phyloP scores from a whole-genome alignment of 2,888 invertebrate genomes.

The Ochlodes sylvanus region DNA sequence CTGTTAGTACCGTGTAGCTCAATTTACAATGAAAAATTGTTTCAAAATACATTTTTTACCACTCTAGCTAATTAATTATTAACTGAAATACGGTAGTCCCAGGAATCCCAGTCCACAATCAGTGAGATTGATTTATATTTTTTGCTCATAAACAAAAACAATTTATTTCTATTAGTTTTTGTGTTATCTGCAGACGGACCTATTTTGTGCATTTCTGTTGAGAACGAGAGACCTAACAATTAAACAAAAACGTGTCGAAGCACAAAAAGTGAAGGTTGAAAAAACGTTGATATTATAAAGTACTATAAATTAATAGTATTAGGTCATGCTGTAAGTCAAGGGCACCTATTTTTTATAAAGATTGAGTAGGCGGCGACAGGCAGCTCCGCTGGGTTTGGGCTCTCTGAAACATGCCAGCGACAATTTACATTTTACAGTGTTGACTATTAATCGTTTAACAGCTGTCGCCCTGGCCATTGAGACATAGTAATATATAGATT shows the following conservation, averaged over 20 bases:
- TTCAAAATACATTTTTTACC: no score
- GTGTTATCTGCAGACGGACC: background rate
- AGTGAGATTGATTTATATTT: background rate
- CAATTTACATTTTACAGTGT: no score
- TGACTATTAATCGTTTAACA: background rate
- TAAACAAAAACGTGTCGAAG: constrained; percentile 19
- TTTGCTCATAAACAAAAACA: background rate
- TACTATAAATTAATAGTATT: constrained; percentile 29
- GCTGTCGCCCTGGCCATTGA: background rate
- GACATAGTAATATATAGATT: background rate
- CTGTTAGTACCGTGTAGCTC: no score
- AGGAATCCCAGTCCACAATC: background rate
- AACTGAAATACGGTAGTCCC: background rate
- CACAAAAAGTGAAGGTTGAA: constrained; percentile 28
- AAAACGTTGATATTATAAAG: constrained; percentile 27
- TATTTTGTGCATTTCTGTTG: constrained; percentile 2
- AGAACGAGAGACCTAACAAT: constrained; percentile 15
- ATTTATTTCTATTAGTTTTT: background rate
- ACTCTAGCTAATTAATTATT: background rate
- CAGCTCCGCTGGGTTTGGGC: background rate
- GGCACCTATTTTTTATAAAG: constrained; percentile 24
- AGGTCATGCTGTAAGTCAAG: constrained; percentile 32
- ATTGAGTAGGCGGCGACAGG: constrained; percentile 8
- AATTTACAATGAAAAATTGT: no score
- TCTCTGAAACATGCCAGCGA: background rate